Conservation (phyloP, 1,140 invertebrate species). For the Heliconius hewitsoni region DNA sequence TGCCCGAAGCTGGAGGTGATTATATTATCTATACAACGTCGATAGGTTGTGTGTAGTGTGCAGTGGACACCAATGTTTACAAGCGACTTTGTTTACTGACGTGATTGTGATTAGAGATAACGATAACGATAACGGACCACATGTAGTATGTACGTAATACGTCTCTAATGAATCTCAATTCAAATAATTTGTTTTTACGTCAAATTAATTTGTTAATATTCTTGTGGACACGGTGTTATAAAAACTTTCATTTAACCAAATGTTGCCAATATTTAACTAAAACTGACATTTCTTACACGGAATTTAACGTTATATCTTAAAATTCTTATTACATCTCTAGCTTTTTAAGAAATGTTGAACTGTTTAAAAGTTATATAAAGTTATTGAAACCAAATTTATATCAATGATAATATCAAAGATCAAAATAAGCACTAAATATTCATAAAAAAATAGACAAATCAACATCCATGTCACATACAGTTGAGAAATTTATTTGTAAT, state of each 20-base stretch:
- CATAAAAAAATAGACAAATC: slow-evolving; percentile 19
- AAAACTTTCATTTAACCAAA: no score
- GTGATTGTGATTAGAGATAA: slow-evolving; percentile 8
- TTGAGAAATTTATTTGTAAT: slow-evolving; percentile 47
- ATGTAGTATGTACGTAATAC: background rate
- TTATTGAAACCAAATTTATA: no score
- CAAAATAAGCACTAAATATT: background rate
- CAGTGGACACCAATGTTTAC: background rate
- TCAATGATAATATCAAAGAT: no score
- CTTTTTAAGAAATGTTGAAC: no score
- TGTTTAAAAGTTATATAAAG: no score
- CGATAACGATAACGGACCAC: background rate
- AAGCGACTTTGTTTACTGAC: slow-evolving; percentile 13
- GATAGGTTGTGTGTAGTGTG: background rate
- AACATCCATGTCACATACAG: slow-evolving; percentile 46
- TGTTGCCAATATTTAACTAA: no score
- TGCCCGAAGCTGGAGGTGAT: slow-evolving; percentile 71
- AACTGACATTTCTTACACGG: no score
- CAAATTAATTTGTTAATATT: no score
- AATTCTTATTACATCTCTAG: no score
- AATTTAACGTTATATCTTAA: no score
- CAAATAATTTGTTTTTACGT: no score
- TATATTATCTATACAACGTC: slow-evolving; percentile 29
- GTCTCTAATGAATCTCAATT: background rate
- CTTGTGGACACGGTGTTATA: no score